Percentiles rank a stretch among this genome's conserved stretches.
Evolutionary conservation across 2,888 invertebrate species (phyloP).

Genomic region (Auanema sp.): DNA sequence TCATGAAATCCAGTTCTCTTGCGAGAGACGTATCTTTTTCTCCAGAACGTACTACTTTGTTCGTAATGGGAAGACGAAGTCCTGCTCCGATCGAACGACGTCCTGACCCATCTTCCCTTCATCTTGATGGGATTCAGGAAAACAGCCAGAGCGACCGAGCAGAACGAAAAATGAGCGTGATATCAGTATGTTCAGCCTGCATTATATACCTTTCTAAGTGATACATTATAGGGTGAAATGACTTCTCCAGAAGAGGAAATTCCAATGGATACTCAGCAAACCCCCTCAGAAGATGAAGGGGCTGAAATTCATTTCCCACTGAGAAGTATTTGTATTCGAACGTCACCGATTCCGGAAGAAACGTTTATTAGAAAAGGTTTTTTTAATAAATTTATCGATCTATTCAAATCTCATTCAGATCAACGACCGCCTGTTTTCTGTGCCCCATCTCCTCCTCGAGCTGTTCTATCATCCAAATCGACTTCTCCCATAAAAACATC

Average conservation of each 20-base stretch:
- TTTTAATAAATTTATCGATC: no score
- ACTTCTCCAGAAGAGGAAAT: conserved; percentile 50
- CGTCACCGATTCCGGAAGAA: no score
- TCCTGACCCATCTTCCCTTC: not conserved
- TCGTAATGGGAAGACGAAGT: conserved; percentile 3
- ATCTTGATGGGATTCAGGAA: not conserved
- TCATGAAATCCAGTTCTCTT: no score
- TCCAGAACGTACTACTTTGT: not conserved
- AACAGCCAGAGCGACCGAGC: conserved; percentile 20
- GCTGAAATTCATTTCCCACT: not conserved
- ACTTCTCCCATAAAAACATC: conserved; percentile 1
- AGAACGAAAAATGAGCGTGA: conserved; percentile 10
- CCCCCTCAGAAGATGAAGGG: conserved; percentile 28
- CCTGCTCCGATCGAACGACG: not conserved
- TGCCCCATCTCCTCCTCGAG: not conserved
- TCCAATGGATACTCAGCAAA: conserved; percentile 47
- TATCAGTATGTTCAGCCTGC: conserved; percentile 5
- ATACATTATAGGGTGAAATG: conserved; percentile 33
- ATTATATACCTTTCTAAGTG: no score
- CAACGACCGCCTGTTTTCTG: not conserved
- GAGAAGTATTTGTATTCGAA: conserved; percentile 8
- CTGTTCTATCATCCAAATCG: not conserved
- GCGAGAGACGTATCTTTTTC: no score
- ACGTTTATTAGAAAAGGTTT: no score
- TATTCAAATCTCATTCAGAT: no score